Conservation (phyloP, 2,797 vertebrate species). For the Halcyon badia region DNA sequence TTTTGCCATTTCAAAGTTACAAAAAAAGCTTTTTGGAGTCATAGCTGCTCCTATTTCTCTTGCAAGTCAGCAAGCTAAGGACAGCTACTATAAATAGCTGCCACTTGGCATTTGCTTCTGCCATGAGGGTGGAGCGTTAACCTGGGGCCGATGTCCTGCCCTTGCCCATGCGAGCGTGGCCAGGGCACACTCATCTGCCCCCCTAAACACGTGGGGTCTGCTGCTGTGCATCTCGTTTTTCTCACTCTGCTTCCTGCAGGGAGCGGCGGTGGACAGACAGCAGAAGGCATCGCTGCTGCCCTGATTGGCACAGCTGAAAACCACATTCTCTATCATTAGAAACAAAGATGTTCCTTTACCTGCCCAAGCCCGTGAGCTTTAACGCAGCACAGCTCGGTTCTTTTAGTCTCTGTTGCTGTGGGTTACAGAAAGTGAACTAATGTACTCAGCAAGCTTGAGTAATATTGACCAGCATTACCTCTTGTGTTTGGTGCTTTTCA, state of each 20-base stretch:
- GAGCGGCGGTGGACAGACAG: not conserved
- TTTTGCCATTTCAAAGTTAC: not conserved
- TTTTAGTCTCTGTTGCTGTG: conserved; percentile 47
- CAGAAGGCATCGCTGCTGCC: not conserved
- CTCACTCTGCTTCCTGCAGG: not conserved
- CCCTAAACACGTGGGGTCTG: not conserved
- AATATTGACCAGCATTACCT: not conserved
- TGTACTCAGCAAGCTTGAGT: not conserved
- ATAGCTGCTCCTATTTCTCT: not conserved
- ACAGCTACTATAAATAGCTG: conserved; percentile 22
- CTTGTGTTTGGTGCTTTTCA: conserved; percentile 4
- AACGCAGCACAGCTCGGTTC: not conserved
- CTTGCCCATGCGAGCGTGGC: not conserved
- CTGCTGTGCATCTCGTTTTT: not conserved
- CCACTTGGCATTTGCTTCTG: conserved; percentile 17
- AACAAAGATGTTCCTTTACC: not conserved
- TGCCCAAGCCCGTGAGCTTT: not conserved
- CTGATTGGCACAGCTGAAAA: not conserved
- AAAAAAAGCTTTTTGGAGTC: not conserved
- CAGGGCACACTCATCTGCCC: not conserved
- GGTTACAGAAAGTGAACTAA: conserved; percentile 31
- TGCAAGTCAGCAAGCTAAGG: not conserved
- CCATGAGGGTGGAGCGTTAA: not conserved
- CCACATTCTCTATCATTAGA: not conserved
- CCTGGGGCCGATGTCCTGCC: rapidly evolving